Evolutionary conservation across 2,888 invertebrate species (phyloP).

Genomic region (Oligia strigilis): DNA sequence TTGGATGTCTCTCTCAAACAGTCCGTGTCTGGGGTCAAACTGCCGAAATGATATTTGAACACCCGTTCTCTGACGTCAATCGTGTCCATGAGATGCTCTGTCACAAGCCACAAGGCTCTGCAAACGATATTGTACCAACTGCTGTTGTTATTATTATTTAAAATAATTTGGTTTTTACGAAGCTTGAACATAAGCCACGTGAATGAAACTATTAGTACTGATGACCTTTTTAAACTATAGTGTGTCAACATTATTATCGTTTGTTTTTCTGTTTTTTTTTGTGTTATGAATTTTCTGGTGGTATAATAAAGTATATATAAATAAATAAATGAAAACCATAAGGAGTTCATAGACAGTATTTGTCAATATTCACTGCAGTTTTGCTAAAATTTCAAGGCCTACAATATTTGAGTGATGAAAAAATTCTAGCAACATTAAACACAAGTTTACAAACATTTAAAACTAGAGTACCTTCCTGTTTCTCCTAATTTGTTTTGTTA

Average conservation of each 20-base stretch:
- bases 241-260: not conserved
- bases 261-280: too few relatives aligned
- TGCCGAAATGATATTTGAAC: slow-evolving; percentile 62
- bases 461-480: not conserved
- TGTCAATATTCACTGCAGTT: not conserved
- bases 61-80: slow-evolving; percentile 72
- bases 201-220: not conserved
- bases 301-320: not conserved
- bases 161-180: slow-evolving; percentile 25
- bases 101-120: slow-evolving; percentile 61
- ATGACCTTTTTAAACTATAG: not conserved
- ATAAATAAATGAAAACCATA: not conserved
- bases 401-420: not conserved
- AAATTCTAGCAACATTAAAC: not conserved
- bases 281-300: too few relatives aligned
- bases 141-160: slow-evolving; percentile 42
- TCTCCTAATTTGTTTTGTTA: not conserved
- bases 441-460: not conserved
- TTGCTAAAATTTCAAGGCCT: not conserved
- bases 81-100: slow-evolving; percentile 70
- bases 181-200: not conserved
- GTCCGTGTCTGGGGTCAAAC: slow-evolving; percentile 58
- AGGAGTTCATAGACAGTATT: not conserved
- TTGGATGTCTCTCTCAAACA: slow-evolving; percentile 55
- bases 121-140: slow-evolving; percentile 45